Evolutionary conservation across 2,888 invertebrate species (phyloP).

Genomic region (Bellardia pandia): DNA sequence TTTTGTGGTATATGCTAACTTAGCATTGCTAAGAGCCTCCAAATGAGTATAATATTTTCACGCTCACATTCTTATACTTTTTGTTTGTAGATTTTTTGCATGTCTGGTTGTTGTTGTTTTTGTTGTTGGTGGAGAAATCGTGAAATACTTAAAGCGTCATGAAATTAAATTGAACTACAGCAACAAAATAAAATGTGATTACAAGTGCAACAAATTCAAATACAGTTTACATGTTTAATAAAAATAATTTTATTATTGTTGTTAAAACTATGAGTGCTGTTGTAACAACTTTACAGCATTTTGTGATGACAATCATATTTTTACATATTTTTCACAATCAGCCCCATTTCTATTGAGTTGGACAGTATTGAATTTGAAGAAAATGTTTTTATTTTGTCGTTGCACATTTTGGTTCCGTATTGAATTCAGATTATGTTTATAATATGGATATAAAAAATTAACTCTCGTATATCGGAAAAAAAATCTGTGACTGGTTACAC

Average conservation of each 20-base stretch:
- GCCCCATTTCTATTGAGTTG: background rate
- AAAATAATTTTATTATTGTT: conserved; percentile 22
- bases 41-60: background rate
- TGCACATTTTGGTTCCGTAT: no score
- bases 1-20: background rate
- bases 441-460: no score
- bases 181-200: conserved; percentile 23
- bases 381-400: no score
- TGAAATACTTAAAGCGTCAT: conserved; percentile 61
- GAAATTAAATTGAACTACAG: conserved; percentile 14
- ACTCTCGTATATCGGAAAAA: no score
- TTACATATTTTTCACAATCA: no score
- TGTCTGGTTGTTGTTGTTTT: conserved; percentile 1
- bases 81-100: background rate
- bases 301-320: conserved; percentile 47
- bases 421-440: no score
- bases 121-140: conserved; percentile 24
- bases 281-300: background rate
- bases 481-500: no score
- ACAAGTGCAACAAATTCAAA: conserved; percentile 15
- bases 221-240: background rate
- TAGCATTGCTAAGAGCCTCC: background rate
- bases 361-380: no score
- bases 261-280: background rate
- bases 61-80: background rate